Conservation (phyloP, 53 echinoderm and acorn worm genomes). For the Patiria pectinifera region DNA sequence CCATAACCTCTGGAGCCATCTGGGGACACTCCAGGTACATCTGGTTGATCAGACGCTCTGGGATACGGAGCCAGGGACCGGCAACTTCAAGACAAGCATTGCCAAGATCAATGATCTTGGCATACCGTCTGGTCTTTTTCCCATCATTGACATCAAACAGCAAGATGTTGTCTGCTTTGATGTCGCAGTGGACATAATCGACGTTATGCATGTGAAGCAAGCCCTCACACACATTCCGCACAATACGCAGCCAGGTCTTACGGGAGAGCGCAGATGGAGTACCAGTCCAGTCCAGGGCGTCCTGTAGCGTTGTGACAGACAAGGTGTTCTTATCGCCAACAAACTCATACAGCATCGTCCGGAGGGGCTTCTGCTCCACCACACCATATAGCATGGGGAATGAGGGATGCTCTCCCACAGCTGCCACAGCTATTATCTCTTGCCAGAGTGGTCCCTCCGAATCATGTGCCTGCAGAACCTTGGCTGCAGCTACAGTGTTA, state of each 20-base stretch:
- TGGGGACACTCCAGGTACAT: neutral
- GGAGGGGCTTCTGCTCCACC: constrained; percentile 11
- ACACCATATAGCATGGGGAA: constrained; percentile 17
- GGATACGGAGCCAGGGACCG: constrained; percentile 18
- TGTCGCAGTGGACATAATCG: constrained; percentile 28
- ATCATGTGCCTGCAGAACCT: constrained; percentile 11
- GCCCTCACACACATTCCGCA: constrained; percentile 17
- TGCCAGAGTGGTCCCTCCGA: constrained; percentile 39
- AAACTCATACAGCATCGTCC: constrained; percentile 35
- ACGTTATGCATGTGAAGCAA: neutral
- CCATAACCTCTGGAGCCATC: constrained; percentile 3
- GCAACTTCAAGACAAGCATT: constrained; percentile 22
- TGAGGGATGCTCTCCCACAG: constrained; percentile 7
- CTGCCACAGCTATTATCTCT: constrained; percentile 16
- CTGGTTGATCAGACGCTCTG: neutral
- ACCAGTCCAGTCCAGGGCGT: constrained; percentile 2
- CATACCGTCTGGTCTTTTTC: constrained; percentile 9
- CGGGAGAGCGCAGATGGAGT: constrained; percentile 2
- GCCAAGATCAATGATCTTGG: constrained; percentile 26
- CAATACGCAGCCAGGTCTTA: constrained; percentile 1
- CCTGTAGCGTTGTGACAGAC: constrained; percentile 17
- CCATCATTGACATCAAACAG: neutral
- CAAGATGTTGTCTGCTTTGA: constrained; percentile 11
- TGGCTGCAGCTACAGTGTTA: constrained; percentile 17
- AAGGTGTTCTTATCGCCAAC: constrained; percentile 22